Evolutionary conservation across 2,888 invertebrate species (phyloP), one percentile per base, ranked within the genome.

Genomic region (Diloba caeruleocephala): DNA sequence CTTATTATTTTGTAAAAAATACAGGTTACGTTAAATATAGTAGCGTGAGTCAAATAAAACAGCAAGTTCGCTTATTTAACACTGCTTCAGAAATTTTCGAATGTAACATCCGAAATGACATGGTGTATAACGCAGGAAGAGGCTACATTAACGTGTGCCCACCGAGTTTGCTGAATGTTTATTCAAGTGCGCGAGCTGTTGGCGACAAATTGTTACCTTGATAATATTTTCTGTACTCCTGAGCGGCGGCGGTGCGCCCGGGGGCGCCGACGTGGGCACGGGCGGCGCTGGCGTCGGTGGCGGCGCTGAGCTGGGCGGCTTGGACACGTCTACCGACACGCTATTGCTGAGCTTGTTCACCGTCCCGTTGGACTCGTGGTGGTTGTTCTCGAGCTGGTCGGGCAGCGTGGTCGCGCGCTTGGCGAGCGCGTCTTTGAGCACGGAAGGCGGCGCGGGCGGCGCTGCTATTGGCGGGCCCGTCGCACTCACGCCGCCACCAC

Each of bases 271-370:
- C 43, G 83, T 81, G 9, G 91, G 90, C 49, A 90, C 84, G 21
- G 94, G 92, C n/a, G 94, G 92, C 32, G 94, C 92, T 33, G 91
- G 87, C 48, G 90, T 88, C 49, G 88, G 85, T 14, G 93, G 93
- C 39, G 89, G 90, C 87, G 78, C 93, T 74, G 76, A 84, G 70
- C 72, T 85, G 54, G 87, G 91, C 55, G 84, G 88, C 87, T 89
- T 88, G 53, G 86, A 82, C 14, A 81, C 78, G 76, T 92, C 90
- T 58, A 86, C 88, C 3, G 89, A 87, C 55, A 87, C 84, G 78
- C 89, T 89, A 86, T 90, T 84, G 86, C 88, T 86, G 80, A 92
- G 83, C 80, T 92, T 88, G 79, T 90, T 87, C 76, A 72, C 69
- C 1, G 87, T 83, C 74, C 93, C 89, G 78, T 92, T 95, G 32